These are phyloP conservation scores for Lasioglossum lativentre DNA, from an alignment of 2,888 invertebrate species.

Conservation along the genomic window DNA sequence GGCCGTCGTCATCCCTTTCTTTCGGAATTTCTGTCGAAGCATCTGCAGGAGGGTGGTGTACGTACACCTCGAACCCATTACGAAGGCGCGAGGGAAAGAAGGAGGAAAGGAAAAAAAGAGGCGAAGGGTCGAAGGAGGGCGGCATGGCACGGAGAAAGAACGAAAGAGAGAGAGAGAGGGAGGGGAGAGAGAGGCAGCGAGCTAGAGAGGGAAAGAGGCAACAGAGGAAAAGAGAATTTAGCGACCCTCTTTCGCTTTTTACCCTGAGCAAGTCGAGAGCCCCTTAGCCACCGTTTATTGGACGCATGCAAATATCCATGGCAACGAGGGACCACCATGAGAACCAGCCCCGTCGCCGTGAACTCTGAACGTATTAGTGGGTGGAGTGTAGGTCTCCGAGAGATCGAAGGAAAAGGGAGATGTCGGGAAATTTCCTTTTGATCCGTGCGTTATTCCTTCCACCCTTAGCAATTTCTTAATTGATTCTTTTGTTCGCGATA, in stretches of 20 bases:
- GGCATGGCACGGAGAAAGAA: conserved; percentile 44
- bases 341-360: conserved; percentile 61
- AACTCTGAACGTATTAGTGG: conserved; percentile 58
- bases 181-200: conserved; percentile 37
- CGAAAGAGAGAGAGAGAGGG: conserved; percentile 29
- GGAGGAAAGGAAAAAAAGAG: conserved; percentile 39
- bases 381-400: conserved; percentile 47
- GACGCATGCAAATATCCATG: conserved; percentile 85
- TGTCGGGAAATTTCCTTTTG: conserved; percentile 66
- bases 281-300: conserved; percentile 84
- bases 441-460: conserved; percentile 60
- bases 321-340: conserved; percentile 78
- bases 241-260: conserved; percentile 82
- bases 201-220: conserved; percentile 43
- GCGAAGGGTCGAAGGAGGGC: conserved; percentile 45
- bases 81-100: conserved; percentile 72
- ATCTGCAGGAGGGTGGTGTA: conserved; percentile 55
- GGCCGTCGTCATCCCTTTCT: conserved; percentile 47
- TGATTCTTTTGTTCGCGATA: conserved; percentile 49
- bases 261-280: conserved; percentile 82
- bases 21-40: conserved; percentile 39
- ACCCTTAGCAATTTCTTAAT: conserved; percentile 69
- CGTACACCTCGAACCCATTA: conserved; percentile 77
- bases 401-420: conserved; percentile 41
- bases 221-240: conserved; percentile 79